Evolutionary conservation across 2,113 vertebrate genomes (phyloP).

Genomic region (Phodopus roborovskii): DNA sequence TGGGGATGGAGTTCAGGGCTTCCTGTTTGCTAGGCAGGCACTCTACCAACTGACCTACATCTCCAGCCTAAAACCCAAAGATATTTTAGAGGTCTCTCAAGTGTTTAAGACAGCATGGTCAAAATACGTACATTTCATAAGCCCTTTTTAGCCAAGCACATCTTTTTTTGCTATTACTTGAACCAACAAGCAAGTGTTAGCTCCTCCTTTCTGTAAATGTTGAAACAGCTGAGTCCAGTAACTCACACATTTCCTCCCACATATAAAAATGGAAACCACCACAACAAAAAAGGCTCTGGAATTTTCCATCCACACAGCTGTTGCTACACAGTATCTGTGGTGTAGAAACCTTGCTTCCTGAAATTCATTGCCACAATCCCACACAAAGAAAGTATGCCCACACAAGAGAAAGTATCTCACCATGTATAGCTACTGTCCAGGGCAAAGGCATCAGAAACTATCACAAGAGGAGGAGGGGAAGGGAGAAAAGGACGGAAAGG

Average conservation of each 20-base stretch:
- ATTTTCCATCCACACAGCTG: constrained; percentile 69
- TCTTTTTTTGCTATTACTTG: background rate
- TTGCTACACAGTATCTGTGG: background rate
- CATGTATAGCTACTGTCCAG: background rate
- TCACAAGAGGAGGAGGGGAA: background rate
- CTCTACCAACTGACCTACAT: background rate
- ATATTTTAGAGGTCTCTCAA: background rate
- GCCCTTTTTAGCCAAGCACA: background rate
- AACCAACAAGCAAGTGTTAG: constrained; percentile 30
- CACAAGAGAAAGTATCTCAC: background rate
- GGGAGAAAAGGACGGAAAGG: background rate
- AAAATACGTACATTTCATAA: background rate
- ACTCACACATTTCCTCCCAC: constrained; percentile 24
- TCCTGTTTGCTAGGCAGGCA: background rate
- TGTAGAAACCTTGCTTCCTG: background rate
- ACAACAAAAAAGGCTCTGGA: constrained; percentile 23
- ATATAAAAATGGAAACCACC: constrained; percentile 53
- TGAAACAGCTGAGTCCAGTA: constrained; percentile 59
- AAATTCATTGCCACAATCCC: background rate
- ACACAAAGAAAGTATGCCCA: background rate
- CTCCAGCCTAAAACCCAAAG: background rate
- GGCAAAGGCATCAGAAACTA: background rate
- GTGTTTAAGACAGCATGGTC: background rate
- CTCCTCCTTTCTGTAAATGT: constrained; percentile 50
- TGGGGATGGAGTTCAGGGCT: background rate